Conservation (phyloP, 2,113 vertebrate genomes). For the Epinephelus moara region DNA sequence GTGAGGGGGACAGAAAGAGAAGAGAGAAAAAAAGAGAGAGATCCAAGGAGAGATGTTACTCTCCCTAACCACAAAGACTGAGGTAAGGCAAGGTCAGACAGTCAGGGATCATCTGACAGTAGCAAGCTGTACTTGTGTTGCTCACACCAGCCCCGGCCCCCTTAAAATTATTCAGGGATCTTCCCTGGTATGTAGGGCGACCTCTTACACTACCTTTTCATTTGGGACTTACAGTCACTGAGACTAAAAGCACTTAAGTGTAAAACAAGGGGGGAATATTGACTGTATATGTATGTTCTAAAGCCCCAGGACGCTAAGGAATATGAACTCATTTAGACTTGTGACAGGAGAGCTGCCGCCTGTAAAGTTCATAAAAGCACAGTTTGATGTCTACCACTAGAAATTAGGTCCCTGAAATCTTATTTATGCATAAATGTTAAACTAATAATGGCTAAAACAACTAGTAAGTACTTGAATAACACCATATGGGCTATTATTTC, state of each 20-base stretch:
- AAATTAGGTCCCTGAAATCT: background rate
- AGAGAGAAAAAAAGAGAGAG: conserved; percentile 77
- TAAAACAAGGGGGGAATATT: conserved; percentile 9
- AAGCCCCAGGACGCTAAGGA: background rate
- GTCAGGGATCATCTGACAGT: conserved; percentile 73
- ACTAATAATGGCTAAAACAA: background rate
- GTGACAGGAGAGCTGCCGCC: background rate
- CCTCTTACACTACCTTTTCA: conserved; percentile 39
- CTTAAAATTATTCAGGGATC: conserved; percentile 41
- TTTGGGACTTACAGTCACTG: conserved; percentile 26
- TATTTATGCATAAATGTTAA: background rate
- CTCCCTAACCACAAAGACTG: conserved; percentile 76
- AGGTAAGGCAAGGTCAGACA: conserved; percentile 81
- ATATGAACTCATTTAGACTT: conserved; percentile 11
- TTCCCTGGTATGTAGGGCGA: conserved; percentile 34
- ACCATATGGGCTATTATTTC: background rate
- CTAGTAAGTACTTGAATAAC: background rate
- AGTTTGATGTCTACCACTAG: background rate
- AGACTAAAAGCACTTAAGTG: conserved; percentile 32
- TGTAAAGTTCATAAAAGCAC: conserved; percentile 10
- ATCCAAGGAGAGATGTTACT: conserved; percentile 84
- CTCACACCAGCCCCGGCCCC: conserved; percentile 41
- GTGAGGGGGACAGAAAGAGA: conserved; percentile 69
- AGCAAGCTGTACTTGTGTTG: conserved; percentile 48
- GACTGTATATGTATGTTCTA: background rate